Conservation (phyloP, 2,888 invertebrate genomes). For the Cryptocheilus praepositus region DNA sequence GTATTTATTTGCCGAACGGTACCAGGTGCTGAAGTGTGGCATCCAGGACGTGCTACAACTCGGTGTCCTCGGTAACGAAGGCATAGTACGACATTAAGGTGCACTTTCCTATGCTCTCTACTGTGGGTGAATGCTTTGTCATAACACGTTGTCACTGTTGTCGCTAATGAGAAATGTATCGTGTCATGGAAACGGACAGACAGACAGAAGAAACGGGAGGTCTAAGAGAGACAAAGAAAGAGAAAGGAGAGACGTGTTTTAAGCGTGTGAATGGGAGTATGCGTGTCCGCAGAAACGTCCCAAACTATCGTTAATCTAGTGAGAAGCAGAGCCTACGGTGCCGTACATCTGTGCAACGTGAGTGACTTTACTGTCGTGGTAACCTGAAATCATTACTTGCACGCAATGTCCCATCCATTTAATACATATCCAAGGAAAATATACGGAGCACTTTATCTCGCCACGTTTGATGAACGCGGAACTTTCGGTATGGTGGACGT, state of each 20-base stretch:
- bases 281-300: background rate
- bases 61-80: conserved; percentile 40
- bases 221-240: conserved; percentile 26
- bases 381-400: background rate
- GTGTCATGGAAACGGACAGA: conserved; percentile 10
- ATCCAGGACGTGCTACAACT: conserved; percentile 42
- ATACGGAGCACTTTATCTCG: conserved; percentile 33
- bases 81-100: conserved; percentile 42
- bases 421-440: conserved; percentile 34
- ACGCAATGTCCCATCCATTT: conserved; percentile 27
- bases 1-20: conserved; percentile 13
- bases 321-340: background rate
- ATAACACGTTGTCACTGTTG: conserved; percentile 27
- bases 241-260: background rate
- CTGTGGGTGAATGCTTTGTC: conserved; percentile 42
- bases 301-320: no score
- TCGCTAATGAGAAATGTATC: background rate
- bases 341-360: background rate
- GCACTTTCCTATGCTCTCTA: conserved; percentile 48
- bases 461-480: conserved; percentile 31
- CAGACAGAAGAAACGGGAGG: background rate
- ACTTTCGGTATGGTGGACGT: background rate
- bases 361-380: background rate
- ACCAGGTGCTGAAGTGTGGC: conserved; percentile 33
- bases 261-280: conserved; percentile 27